These are phyloP conservation scores for Hydrocynus forskahlii DNA, from an alignment of 2,797 vertebrate genomes.

Conservation along the genomic window DNA sequence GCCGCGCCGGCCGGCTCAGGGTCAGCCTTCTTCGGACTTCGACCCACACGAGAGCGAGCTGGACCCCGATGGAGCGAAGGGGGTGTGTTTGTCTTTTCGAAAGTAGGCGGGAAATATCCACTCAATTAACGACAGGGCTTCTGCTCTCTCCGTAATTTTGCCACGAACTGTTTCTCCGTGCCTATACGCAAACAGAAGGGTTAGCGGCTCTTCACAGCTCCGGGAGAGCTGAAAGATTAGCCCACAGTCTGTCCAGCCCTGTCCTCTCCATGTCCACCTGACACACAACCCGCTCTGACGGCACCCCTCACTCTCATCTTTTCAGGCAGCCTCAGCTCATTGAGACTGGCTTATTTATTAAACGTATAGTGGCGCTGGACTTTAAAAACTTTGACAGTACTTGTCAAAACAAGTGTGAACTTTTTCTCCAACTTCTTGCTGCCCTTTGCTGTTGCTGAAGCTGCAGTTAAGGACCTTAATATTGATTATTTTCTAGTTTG, in stretches of 20 bases:
- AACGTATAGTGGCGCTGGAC: background rate
- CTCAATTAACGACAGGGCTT: conserved; percentile 37
- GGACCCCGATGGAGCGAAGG: conserved; percentile 66
- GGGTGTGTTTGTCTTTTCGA: conserved; percentile 80
- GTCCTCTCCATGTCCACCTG: conserved; percentile 23
- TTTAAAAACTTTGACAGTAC: background rate
- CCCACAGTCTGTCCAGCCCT: background rate
- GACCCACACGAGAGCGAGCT: conserved; percentile 31
- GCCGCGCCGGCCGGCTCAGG: conserved; percentile 8
- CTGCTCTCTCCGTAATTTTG: conserved; percentile 29
- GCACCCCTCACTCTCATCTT: background rate
- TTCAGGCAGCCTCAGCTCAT: background rate
- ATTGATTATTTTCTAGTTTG: background rate
- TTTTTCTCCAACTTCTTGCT: conserved; percentile 6
- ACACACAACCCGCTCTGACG: background rate
- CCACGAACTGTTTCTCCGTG: background rate
- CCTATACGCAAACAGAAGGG: background rate
- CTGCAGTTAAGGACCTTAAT: background rate
- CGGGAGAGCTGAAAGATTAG: background rate
- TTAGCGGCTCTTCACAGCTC: background rate
- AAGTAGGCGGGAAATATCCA: conserved; percentile 79
- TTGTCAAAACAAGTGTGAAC: background rate
- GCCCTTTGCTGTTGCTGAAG: background rate
- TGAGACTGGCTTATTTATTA: background rate
- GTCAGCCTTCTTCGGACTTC: conserved; percentile 10